These are phyloP conservation scores for Wiebesia pumilae DNA, from an alignment of 1,140 invertebrate genomes.

Conservation along the genomic window DNA sequence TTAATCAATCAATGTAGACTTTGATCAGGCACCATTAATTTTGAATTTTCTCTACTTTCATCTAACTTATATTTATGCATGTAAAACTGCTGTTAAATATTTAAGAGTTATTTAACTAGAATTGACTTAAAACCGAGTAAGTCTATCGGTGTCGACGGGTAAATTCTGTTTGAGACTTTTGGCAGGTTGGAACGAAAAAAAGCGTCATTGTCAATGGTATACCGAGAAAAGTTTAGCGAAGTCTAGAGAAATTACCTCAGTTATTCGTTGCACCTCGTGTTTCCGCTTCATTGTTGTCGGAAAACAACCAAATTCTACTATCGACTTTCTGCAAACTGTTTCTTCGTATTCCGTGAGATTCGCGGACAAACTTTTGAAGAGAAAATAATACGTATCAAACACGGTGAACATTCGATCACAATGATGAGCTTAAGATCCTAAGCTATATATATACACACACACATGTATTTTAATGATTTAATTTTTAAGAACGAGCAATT, in stretches of 20 bases:
- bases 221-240: conserved; percentile 10
- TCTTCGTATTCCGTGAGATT: not conserved
- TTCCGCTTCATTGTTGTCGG: not conserved
- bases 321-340: not conserved
- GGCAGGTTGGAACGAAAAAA: not conserved
- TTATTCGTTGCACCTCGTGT: not conserved
- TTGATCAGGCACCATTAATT: not conserved
- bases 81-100: conserved; percentile 11
- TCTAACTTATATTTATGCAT: not conserved
- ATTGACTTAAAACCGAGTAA: conserved; percentile 5
- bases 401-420: not conserved
- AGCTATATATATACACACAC: no score
- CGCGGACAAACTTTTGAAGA: not conserved
- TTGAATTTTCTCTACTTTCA: not conserved
- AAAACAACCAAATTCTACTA: not conserved
- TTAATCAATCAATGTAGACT: not conserved
- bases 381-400: not conserved
- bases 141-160: conserved; percentile 9
- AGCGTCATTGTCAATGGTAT: not conserved
- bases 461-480: no score
- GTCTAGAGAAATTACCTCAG: not conserved
- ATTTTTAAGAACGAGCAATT: no score
- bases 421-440: not conserved
- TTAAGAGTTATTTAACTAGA: not conserved
- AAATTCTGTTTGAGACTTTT: conserved; percentile 23